These are phyloP conservation scores for Myioborus melanocephalus DNA, from an alignment of 2,797 vertebrate species.

Conservation along the genomic window DNA sequence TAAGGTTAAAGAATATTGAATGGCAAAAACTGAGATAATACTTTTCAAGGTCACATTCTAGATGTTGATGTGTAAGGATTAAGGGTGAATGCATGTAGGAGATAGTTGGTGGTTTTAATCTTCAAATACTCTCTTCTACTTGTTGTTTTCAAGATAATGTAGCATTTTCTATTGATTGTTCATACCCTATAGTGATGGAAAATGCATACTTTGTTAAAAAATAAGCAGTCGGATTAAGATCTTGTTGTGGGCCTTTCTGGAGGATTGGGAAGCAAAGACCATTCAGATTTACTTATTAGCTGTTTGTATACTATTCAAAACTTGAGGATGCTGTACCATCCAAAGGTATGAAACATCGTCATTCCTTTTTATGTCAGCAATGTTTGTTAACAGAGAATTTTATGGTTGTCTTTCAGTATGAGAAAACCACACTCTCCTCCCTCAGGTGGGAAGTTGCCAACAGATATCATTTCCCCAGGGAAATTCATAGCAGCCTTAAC, in stretches of 20 bases:
- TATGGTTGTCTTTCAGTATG: neutral
- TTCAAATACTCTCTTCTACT: neutral
- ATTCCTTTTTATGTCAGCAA: neutral
- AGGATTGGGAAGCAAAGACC: neutral
- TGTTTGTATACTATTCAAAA: neutral
- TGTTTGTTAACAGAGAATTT: neutral
- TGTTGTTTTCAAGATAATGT: neutral
- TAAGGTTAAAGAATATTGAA: neutral
- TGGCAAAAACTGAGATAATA: neutral
- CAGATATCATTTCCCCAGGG: neutral
- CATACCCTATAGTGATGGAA: neutral
- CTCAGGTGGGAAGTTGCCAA: neutral
- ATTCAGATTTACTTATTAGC: neutral
- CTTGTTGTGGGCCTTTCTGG: neutral
- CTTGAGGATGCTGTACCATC: neutral
- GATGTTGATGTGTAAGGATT: neutral
- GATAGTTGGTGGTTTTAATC: fast-evolving
- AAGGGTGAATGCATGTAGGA: neutral
- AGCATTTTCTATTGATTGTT: neutral
- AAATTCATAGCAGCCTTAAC: neutral
- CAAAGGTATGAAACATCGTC: neutral
- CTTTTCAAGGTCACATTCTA: neutral
- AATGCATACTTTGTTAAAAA: neutral
- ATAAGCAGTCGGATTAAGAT: neutral
- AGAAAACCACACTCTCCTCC: neutral